Conservation (phyloP, 2,797 vertebrate genomes). For the Notamacropus eugenii region DNA sequence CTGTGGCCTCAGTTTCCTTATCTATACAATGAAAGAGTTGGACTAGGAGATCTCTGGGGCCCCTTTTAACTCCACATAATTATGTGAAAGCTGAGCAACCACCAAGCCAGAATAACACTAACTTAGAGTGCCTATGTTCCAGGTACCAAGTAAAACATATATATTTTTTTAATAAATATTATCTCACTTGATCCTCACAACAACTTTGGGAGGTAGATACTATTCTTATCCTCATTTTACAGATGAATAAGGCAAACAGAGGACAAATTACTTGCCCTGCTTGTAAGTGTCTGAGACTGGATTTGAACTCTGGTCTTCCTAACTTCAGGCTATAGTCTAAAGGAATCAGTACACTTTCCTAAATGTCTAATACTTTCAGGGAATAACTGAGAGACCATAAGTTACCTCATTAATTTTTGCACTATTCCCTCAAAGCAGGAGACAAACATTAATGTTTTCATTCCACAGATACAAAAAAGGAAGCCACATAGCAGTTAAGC, state of each 20-base stretch:
- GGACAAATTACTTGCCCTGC: neutral
- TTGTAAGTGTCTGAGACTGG: neutral
- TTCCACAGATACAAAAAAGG: constrained; percentile 15
- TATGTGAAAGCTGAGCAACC: neutral
- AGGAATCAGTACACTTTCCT: neutral
- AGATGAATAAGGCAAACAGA: neutral
- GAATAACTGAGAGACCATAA: neutral
- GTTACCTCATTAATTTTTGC: constrained; percentile 1
- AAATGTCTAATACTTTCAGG: neutral
- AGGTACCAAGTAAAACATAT: neutral
- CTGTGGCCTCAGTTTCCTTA: neutral
- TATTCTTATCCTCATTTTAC: neutral
- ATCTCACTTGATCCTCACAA: neutral
- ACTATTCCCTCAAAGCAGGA: neutral
- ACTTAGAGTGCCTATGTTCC: neutral
- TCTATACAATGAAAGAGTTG: neutral
- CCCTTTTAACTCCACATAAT: neutral
- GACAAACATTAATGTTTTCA: neutral
- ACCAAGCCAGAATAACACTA: neutral
- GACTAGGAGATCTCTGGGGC: neutral
- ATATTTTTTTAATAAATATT: neutral
- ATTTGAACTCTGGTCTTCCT: neutral
- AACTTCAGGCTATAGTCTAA: neutral
- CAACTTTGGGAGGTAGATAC: neutral
- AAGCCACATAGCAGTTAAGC: neutral